phyloP scores from a whole-genome alignment of 1,140 invertebrate species.

The Nasonia giraulti region DNA sequence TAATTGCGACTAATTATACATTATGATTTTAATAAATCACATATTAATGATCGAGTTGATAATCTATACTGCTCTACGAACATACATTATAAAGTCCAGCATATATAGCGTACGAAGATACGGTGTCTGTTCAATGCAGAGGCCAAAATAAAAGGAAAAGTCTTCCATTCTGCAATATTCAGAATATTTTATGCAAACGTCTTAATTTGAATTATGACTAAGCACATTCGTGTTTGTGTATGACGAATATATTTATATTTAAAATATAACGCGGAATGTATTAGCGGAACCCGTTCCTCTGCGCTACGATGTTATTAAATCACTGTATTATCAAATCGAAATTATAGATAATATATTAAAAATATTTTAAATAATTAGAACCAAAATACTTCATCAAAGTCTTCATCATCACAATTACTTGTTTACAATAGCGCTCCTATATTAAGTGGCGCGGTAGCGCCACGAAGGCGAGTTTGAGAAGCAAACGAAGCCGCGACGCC shows the following conservation, averaged over 20 bases:
- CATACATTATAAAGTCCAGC: neutral
- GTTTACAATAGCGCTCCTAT: too few species aligned
- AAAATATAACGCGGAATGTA: conserved; percentile 35
- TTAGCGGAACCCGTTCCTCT: conserved; percentile 26
- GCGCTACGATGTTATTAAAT: conserved; percentile 19
- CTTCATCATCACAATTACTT: too few species aligned
- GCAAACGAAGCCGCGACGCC: too few species aligned
- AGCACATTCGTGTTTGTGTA: neutral
- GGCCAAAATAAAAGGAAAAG: neutral
- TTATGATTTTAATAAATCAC: neutral
- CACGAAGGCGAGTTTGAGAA: too few species aligned
- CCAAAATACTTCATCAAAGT: too few species aligned
- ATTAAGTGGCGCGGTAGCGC: too few species aligned
- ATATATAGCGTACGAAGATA: neutral
- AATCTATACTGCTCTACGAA: neutral
- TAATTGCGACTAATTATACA: conserved; percentile 10
- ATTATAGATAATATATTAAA: neutral
- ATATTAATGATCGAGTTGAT: conserved; percentile 20
- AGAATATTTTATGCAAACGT: conserved; percentile 38
- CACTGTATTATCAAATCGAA: conserved; percentile 24
- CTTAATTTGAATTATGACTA: conserved; percentile 42
- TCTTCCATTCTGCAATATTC: conserved; percentile 19
- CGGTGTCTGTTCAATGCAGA: neutral
- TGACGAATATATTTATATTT: neutral
- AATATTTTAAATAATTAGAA: too few species aligned